These are phyloP conservation scores for Synanthedon formicaeformis DNA, from an alignment of 2,888 invertebrate species.

Conservation along the genomic window DNA sequence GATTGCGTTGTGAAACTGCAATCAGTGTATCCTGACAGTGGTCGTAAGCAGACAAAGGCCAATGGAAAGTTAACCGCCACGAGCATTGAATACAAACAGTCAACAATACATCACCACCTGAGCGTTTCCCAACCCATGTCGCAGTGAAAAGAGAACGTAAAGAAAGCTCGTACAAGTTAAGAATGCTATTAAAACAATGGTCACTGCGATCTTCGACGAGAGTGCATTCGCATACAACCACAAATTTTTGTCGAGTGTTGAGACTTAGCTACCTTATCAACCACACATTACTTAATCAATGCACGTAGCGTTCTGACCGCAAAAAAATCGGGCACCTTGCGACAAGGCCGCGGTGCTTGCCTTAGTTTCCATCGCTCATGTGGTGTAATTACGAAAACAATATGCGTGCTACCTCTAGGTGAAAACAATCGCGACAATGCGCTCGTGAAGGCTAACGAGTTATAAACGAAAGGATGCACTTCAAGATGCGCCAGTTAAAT, in stretches of 20 bases:
- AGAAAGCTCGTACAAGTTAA: slow-evolving; percentile 28
- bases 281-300: slow-evolving; percentile 43
- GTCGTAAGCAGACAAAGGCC: slow-evolving; percentile 42
- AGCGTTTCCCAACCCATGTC: slow-evolving; percentile 50
- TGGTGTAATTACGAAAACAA: slow-evolving; percentile 28
- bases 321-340: slow-evolving; percentile 57
- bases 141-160: slow-evolving; percentile 39
- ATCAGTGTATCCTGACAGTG: slow-evolving; percentile 33
- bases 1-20: slow-evolving; percentile 18
- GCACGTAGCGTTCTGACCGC: slow-evolving; percentile 50
- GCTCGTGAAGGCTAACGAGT: slow-evolving; percentile 53
- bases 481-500: slow-evolving; percentile 45
- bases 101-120: slow-evolving; percentile 46
- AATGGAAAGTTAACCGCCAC: slow-evolving; percentile 52
- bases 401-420: slow-evolving; percentile 5
- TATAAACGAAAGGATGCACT: slow-evolving; percentile 52
- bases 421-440: slow-evolving; percentile 34
- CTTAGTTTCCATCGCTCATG: slow-evolving; percentile 44
- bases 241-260: slow-evolving; percentile 39
- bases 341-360: slow-evolving; percentile 44
- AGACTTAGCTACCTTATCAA: slow-evolving; percentile 19
- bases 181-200: neutral
- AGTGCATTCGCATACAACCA: slow-evolving; percentile 12
- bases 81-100: slow-evolving; percentile 56
- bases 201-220: slow-evolving; percentile 1